Percentiles rank a stretch among this genome's conserved stretches.
Evolutionary conservation across 2,113 vertebrate genomes (phyloP).

Genomic region (Gorsachius goisagi): DNA sequence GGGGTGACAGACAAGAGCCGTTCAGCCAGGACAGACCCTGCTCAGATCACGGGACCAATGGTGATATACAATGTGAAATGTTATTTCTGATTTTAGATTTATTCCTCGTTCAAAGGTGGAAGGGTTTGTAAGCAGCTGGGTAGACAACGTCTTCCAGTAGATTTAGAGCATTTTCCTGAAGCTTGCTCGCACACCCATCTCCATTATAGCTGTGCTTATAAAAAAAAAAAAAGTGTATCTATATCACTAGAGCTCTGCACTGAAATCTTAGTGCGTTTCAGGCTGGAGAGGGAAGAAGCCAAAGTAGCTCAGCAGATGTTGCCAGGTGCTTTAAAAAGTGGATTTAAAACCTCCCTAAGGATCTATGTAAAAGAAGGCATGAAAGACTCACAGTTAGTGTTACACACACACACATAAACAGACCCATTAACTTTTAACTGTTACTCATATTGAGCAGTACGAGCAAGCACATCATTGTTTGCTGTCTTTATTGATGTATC

Average conservation of each 20-base stretch:
- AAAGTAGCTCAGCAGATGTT: conserved; percentile 10
- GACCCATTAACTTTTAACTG: conserved; percentile 5
- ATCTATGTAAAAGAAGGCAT: not conserved
- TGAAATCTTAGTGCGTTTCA: not conserved
- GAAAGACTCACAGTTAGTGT: not conserved
- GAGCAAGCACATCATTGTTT: not conserved
- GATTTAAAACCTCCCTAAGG: not conserved
- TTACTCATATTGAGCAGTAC: not conserved
- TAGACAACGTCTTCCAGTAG: not conserved
- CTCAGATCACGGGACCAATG: fast-evolving
- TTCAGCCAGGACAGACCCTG: not conserved
- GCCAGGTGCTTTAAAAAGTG: not conserved
- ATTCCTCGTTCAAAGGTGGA: not conserved
- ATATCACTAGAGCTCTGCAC: not conserved
- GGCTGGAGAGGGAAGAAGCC: not conserved
- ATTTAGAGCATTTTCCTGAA: not conserved
- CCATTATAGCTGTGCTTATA: not conserved
- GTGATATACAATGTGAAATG: fast-evolving
- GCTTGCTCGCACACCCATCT: not conserved
- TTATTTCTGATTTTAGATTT: not conserved
- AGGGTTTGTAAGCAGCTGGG: not conserved
- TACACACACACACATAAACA: not conserved
- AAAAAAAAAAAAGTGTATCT: not conserved
- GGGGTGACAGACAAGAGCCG: not conserved
- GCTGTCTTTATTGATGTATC: not conserved